Evolutionary conservation across 2,797 vertebrate genomes (phyloP).

Genomic region (Apogon hyalosoma): DNA sequence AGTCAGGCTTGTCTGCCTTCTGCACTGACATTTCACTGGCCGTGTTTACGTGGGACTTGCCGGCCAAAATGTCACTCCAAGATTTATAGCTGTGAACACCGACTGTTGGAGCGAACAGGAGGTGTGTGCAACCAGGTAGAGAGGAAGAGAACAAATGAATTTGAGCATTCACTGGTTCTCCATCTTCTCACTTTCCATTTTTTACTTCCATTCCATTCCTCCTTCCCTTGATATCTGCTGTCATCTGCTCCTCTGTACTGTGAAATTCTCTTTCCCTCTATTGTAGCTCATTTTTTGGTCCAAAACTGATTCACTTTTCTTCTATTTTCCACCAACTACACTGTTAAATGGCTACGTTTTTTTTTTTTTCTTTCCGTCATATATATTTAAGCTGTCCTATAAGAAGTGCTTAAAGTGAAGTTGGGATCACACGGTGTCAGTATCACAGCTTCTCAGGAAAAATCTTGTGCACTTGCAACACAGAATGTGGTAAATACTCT

Average conservation of each 20-base stretch:
- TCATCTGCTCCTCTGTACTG: slow-evolving; percentile 53
- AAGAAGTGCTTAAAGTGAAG: slow-evolving; percentile 1
- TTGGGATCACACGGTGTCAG: slow-evolving; percentile 13
- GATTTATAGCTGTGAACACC: slow-evolving; percentile 80
- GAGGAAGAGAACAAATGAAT: slow-evolving; percentile 66
- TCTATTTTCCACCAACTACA: background rate
- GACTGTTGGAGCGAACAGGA: slow-evolving; percentile 62
- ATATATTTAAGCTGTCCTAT: background rate
- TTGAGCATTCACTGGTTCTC: slow-evolving; percentile 47
- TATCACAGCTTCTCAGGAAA: slow-evolving; percentile 22
- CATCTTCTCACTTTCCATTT: slow-evolving; percentile 39
- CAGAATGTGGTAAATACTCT: background rate
- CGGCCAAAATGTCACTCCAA: slow-evolving; percentile 76
- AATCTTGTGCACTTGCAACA: slow-evolving; percentile 9
- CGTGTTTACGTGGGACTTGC: slow-evolving; percentile 73
- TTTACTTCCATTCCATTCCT: slow-evolving; percentile 35
- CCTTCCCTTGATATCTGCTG: slow-evolving; percentile 31
- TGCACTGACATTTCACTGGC: slow-evolving; percentile 78
- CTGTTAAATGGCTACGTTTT: slow-evolving; percentile 1
- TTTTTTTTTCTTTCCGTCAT: background rate
- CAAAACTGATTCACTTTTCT: background rate
- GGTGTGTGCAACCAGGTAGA: slow-evolving; percentile 62
- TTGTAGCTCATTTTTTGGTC: slow-evolving; percentile 1
- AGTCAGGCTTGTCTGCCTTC: slow-evolving; percentile 78
- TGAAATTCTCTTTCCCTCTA: slow-evolving; percentile 45